Conservation (phyloP, 1,140 invertebrate species). For the Tetragonula clypearis region DNA sequence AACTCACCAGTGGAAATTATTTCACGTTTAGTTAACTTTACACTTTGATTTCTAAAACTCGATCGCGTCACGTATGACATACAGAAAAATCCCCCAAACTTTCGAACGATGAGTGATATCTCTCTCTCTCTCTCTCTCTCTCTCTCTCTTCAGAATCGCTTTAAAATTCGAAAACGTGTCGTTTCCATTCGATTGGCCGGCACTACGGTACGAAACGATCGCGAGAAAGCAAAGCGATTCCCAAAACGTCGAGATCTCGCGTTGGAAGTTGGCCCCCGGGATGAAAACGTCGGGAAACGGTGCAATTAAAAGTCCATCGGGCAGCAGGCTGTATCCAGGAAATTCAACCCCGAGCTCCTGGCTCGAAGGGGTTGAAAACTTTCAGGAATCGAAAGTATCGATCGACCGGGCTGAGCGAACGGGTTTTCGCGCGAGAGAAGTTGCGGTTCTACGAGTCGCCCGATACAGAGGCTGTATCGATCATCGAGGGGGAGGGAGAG, state of each 20-base stretch:
- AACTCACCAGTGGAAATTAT: too few species aligned
- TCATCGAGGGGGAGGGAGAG: not conserved
- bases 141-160: not conserved
- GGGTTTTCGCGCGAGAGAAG: not conserved
- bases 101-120: not conserved
- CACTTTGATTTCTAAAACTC: too few species aligned
- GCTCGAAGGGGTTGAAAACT: not conserved
- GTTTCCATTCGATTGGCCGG: not conserved
- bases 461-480: slow-evolving; percentile 30
- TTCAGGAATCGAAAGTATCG: not conserved
- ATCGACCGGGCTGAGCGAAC: not conserved
- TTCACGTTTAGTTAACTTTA: too few species aligned
- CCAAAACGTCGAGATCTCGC: not conserved
- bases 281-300: slow-evolving; percentile 1
- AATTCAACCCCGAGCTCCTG: not conserved
- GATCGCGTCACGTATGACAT: too few species aligned
- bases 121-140: too few species aligned
- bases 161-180: not conserved
- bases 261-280: not conserved
- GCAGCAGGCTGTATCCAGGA: not conserved
- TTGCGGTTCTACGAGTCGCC: not conserved
- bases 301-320: not conserved
- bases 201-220: not conserved
- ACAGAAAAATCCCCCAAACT: too few species aligned
- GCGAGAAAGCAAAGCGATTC: not conserved